Evolutionary conservation across 35 echinoderm and acorn worm species (phyloP).

Genomic region (Acanthaster planci): DNA sequence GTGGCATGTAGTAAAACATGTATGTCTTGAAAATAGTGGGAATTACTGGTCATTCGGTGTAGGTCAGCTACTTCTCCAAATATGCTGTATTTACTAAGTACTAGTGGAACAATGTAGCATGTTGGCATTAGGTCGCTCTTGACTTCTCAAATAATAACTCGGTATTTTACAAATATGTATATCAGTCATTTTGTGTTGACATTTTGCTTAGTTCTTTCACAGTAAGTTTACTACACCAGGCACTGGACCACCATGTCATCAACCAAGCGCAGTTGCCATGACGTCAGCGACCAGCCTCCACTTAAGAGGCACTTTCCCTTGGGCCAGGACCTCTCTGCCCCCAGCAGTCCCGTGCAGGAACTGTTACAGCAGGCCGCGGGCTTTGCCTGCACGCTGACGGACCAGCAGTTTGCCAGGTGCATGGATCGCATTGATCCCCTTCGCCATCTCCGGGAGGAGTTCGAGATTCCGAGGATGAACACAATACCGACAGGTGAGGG

Average conservation of each 20-base stretch:
- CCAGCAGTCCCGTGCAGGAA: not conserved
- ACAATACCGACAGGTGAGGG: constrained; percentile 58
- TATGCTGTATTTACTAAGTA: too few relatives aligned
- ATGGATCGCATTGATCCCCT: constrained; percentile 68
- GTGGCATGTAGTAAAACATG: too few relatives aligned
- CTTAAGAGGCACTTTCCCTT: not conserved
- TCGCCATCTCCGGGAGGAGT: constrained; percentile 46
- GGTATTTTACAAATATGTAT: too few relatives aligned
- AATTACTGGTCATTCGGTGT: too few relatives aligned
- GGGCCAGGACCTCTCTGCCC: not conserved
- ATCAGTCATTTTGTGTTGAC: too few relatives aligned
- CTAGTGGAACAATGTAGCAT: too few relatives aligned
- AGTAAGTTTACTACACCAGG: too few relatives aligned
- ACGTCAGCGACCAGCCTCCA: not conserved
- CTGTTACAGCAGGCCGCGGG: constrained; percentile 46
- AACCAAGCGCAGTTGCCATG: not conserved
- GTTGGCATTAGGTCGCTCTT: too few relatives aligned
- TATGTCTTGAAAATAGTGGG: too few relatives aligned
- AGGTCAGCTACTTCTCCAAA: too few relatives aligned
- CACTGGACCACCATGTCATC: constrained; percentile 18
- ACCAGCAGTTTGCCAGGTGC: constrained; percentile 44
- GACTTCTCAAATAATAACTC: too few relatives aligned
- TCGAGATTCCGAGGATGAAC: constrained; percentile 63
- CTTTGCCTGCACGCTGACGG: constrained; percentile 29
- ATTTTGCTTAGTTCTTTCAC: too few relatives aligned